Conservation (phyloP, 2,888 invertebrate species). For the Esperia sulphurella region DNA sequence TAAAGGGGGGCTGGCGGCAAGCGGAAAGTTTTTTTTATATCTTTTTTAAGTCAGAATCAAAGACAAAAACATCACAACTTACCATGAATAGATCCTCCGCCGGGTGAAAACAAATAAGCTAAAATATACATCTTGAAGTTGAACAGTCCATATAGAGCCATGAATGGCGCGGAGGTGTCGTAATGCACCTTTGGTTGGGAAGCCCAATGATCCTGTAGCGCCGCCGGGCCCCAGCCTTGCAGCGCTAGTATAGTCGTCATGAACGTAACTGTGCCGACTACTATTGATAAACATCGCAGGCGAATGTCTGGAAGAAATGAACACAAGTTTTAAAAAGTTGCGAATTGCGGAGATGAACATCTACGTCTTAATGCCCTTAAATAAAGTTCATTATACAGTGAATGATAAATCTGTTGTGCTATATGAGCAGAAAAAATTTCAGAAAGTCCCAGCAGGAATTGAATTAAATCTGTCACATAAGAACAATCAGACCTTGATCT, state of each 20-base stretch:
- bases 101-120: conserved; percentile 96
- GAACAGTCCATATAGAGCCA: conserved; percentile 95
- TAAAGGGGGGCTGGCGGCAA: too few relatives aligned
- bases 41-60: too few relatives aligned
- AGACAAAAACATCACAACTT: conserved; percentile 36
- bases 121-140: conserved; percentile 96
- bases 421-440: too few relatives aligned
- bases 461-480: too few relatives aligned
- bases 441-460: too few relatives aligned
- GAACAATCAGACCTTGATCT: too few relatives aligned
- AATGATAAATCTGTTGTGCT: too few relatives aligned
- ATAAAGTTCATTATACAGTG: too few relatives aligned
- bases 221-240: conserved; percentile 92
- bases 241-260: conserved; percentile 87
- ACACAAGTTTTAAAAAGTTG: too few relatives aligned
- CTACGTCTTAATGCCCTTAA: too few relatives aligned
- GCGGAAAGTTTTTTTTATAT: too few relatives aligned
- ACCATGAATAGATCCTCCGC: conserved; percentile 90
- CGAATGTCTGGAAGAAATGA: conserved; percentile 86
- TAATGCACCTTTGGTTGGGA: conserved; percentile 92
- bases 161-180: conserved; percentile 95
- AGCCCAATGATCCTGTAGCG: conserved; percentile 96
- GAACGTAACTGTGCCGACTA: conserved; percentile 89
- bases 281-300: conserved; percentile 91
- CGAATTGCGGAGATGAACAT: too few relatives aligned